A percentile compares a stretch with the other conserved stretches of the same genome.
Evolutionary conservation across 2,888 invertebrate genomes (phyloP).

Genomic region (Uloborus plumipes): DNA sequence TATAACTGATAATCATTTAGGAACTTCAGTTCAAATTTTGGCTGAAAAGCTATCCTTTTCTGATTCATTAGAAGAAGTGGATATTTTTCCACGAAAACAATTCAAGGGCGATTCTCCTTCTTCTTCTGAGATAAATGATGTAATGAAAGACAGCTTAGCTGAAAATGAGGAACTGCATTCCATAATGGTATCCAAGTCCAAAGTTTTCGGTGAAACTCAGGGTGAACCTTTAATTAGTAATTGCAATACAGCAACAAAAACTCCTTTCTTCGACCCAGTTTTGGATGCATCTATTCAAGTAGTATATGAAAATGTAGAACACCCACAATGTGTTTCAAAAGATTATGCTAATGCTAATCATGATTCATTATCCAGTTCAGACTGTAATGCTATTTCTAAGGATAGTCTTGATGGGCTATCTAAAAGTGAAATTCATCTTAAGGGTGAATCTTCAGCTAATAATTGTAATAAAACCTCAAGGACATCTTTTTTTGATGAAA

Average conservation of each 20-base stretch:
- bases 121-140: conserved; percentile 22
- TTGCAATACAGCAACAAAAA: background rate
- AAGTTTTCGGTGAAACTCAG: background rate
- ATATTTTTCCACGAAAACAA: background rate
- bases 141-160: conserved; percentile 41
- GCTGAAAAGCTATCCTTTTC: conserved; percentile 12
- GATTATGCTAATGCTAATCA: too few species aligned
- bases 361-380: background rate
- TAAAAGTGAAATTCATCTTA: too few species aligned
- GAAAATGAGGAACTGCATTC: background rate
- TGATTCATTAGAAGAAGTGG: background rate
- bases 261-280: background rate
- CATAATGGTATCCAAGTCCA: too few species aligned
- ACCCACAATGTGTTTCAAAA: background rate
- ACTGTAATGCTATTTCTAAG: background rate
- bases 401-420: background rate
- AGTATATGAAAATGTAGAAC: conserved; percentile 27
- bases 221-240: background rate
- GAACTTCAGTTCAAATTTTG: conserved; percentile 42
- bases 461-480: background rate
- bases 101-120: conserved; percentile 13
- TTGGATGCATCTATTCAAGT: conserved; percentile 46
- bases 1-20: conserved; percentile 21
- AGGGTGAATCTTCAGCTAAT: background rate
- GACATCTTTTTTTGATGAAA: background rate